Conservation (phyloP, 2,113 vertebrate species). For the Charadrius vociferus region DNA sequence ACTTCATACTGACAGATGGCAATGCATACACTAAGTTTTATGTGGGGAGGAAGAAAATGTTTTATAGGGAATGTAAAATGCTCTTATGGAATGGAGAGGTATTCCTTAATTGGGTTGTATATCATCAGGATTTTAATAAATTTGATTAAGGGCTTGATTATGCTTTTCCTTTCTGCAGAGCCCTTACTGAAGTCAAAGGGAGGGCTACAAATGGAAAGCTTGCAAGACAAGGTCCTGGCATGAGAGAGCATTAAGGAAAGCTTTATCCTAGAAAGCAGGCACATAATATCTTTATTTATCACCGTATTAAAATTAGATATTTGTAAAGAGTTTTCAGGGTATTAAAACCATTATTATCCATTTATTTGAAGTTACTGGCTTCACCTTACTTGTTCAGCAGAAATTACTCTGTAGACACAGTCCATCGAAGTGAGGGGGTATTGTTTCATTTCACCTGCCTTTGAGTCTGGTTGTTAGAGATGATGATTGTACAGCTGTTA, state of each 20-base stretch:
- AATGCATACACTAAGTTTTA: constrained; percentile 5
- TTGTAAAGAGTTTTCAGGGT: not conserved
- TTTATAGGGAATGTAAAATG: constrained; percentile 59
- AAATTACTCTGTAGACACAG: not conserved
- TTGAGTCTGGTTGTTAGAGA: not conserved
- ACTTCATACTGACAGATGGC: not conserved
- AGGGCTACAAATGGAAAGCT: not conserved
- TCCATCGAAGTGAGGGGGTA: fast-evolving
- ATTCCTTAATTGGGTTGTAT: constrained; percentile 53
- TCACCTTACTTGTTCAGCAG: not conserved
- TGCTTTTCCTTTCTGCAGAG: not conserved
- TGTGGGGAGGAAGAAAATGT: constrained; percentile 18
- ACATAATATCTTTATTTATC: not conserved
- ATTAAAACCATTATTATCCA: not conserved
- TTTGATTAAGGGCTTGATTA: constrained; percentile 31
- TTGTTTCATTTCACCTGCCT: not conserved
- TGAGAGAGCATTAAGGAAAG: not conserved
- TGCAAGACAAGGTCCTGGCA: not conserved
- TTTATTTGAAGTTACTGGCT: not conserved
- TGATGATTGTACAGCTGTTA: not conserved
- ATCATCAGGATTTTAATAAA: constrained; percentile 45
- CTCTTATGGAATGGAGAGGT: constrained; percentile 1
- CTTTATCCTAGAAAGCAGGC: not conserved
- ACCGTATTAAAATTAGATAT: not conserved
- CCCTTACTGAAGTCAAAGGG: not conserved